Evolutionary conservation across 2,797 vertebrate species (phyloP).

Genomic region (Thamnophis elegans): DNA sequence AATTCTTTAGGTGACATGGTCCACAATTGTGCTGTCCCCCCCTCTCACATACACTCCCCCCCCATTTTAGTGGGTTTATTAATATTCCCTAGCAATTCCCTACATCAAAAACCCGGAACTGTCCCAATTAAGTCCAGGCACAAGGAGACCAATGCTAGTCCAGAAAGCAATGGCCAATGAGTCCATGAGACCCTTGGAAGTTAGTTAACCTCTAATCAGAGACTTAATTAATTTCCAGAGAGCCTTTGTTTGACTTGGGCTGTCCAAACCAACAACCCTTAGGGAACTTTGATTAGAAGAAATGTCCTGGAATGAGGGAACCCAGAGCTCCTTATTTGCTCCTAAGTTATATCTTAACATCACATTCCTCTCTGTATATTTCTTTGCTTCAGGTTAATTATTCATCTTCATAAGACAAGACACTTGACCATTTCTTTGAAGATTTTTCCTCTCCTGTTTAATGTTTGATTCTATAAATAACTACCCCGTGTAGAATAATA

Average conservation of each 20-base stretch:
- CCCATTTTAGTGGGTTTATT: too few species aligned
- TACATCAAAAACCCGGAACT: too few species aligned
- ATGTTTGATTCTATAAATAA: slow-evolving; percentile 2
- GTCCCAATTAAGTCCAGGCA: too few species aligned
- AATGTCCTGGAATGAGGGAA: background rate
- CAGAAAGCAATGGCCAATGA: too few species aligned
- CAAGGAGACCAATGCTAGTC: too few species aligned
- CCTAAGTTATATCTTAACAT: background rate
- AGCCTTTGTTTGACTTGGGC: background rate
- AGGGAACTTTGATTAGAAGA: background rate
- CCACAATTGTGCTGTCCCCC: too few species aligned
- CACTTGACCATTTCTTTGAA: background rate
- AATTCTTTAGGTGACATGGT: background rate
- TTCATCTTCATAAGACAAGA: background rate
- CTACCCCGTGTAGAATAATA: background rate
- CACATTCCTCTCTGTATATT: background rate
- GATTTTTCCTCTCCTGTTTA: background rate
- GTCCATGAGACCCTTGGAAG: too few species aligned
- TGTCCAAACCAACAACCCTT: background rate
- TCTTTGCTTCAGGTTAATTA: background rate
- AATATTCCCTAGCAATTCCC: too few species aligned
- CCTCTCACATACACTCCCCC: too few species aligned
- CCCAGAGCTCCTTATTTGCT: background rate
- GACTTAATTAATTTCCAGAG: background rate
- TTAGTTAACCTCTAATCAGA: background rate